Base-by-base conservation (phyloP, 2,888 invertebrate species). In the Cyrtodaria siliqua region DNA sequence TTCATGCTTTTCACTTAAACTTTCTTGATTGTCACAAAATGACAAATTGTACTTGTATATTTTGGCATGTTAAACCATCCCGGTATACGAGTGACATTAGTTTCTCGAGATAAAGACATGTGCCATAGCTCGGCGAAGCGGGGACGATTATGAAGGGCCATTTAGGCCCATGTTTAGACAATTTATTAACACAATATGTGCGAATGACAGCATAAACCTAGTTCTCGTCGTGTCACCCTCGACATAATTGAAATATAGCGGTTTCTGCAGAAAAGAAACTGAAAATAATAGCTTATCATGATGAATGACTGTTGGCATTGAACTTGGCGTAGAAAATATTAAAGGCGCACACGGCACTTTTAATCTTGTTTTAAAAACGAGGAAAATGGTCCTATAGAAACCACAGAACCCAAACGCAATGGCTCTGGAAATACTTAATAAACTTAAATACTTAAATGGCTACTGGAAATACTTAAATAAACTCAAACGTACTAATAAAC, bases 141-240 rank as follows among this genome's bases (percentile, higher is more conserved):
- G 12, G 33, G 12, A 61, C 44, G 52, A 33, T 33, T 33, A 33
- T 40, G 50, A 47, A 42, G 44, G 73, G 47, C 73, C 69, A 61
- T 16, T 78, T 73, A 64, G 60, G 38, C 26, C 42, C 52, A 60
- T 44, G 66, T 52, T 61, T 64, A 56, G 56, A 64, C 69, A 72
- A 78, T 72, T 73, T 78, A 78, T 78, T 78, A 69, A 78, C 73
- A 62, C 78, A 53, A 62, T 61, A 69, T 66, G 78, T 73, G 78
- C 69, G 78, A 73, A 78, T 69, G 64, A 59, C 72, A 78, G 64
- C 64, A 55, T 44, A 24, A 40, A 55, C 33, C 56, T 57, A 47
- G 60, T 29, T 57, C 66, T 59, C 56, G 33, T 59, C 52, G 69
- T 70, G 78, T 78, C 78, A 73, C n/a, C 23, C 18, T n/a, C 38